Percentiles rank a stretch among this genome's conserved stretches.
Evolutionary conservation across 1,140 invertebrate genomes (phyloP).

Genomic region (Drosophila sproati): DNA sequence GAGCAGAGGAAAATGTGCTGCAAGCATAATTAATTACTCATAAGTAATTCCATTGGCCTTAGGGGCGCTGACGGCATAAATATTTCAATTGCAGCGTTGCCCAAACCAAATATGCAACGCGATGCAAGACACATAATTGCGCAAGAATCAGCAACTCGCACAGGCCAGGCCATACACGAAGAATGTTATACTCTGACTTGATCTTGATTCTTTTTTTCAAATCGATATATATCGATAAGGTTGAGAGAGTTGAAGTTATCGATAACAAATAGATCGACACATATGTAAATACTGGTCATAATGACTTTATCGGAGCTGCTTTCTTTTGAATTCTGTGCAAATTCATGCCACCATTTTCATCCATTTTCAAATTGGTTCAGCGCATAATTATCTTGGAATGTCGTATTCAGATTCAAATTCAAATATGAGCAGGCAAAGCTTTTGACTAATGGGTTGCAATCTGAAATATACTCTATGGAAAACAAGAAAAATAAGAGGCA

Average conservation of each 20-base stretch:
- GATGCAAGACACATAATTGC: conserved; percentile 22
- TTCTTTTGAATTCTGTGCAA: not conserved
- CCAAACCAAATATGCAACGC: conserved; percentile 36
- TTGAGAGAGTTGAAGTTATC: too few species aligned
- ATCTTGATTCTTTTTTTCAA: too few species aligned
- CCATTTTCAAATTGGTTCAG: not conserved
- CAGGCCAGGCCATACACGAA: not conserved
- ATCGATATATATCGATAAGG: too few species aligned
- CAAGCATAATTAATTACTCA: conserved; percentile 78
- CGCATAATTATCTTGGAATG: too few species aligned
- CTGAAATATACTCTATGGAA: conserved; percentile 31
- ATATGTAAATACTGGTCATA: too few species aligned
- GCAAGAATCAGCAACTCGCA: not conserved
- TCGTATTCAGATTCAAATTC: not conserved
- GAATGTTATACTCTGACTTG: too few species aligned
- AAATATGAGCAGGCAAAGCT: not conserved
- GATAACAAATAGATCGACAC: too few species aligned
- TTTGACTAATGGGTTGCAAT: conserved; percentile 11
- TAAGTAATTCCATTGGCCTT: conserved; percentile 67
- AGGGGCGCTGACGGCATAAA: conserved; percentile 48
- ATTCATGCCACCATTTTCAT: not conserved
- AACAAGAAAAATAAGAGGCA: not conserved
- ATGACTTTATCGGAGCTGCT: too few species aligned
- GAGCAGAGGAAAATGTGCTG: conserved; percentile 39
- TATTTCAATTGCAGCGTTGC: conserved; percentile 60